Evolutionary conservation across 2,113 vertebrate genomes (phyloP).

Genomic region (Campylomormyrus tamandua): DNA sequence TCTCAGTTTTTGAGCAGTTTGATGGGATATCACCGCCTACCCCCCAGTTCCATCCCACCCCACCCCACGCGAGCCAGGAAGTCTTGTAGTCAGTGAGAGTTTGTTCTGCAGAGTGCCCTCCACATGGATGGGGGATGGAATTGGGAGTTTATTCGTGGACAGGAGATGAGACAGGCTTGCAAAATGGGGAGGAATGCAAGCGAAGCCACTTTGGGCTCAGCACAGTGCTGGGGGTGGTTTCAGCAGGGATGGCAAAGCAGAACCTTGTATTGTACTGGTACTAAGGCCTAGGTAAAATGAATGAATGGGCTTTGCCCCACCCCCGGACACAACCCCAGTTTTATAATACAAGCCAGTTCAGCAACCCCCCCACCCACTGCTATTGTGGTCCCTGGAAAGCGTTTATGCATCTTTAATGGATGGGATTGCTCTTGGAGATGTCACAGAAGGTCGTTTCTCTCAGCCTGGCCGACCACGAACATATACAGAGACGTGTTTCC

Average conservation of each 20-base stretch:
- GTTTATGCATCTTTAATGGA: background rate
- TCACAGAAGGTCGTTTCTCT: background rate
- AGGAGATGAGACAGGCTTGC: background rate
- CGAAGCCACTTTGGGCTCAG: background rate
- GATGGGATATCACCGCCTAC: background rate
- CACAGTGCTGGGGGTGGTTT: background rate
- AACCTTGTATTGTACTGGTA: background rate
- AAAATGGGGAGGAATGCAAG: background rate
- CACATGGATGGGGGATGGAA: background rate
- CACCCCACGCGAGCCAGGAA: background rate
- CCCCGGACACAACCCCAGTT: background rate
- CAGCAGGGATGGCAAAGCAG: background rate
- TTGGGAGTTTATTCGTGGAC: background rate
- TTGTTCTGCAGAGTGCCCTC: background rate
- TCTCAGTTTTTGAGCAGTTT: background rate
- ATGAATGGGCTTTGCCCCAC: background rate
- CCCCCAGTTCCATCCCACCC: background rate
- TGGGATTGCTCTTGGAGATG: background rate
- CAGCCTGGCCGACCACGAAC: background rate
- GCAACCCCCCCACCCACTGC: background rate
- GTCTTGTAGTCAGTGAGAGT: background rate
- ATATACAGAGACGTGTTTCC: background rate
- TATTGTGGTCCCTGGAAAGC: background rate
- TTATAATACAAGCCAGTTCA: background rate
- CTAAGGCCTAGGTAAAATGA: background rate